Evolutionary conservation across 2,113 vertebrate genomes (phyloP), one percentile per base, ranked within the genome.

Genomic region (Tamias sibiricus): DNA sequence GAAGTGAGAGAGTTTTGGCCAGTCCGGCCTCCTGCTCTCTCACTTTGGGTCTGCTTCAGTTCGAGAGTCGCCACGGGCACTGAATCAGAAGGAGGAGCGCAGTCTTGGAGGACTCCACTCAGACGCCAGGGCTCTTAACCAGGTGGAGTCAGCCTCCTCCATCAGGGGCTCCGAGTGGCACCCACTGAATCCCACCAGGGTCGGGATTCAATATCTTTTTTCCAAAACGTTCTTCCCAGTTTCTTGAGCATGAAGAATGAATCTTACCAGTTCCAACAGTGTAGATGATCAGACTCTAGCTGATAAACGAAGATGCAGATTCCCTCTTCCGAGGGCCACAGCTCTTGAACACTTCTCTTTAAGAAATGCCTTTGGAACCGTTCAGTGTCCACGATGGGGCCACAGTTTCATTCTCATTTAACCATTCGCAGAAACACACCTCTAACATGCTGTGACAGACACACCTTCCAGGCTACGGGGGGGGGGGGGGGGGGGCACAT

Each of bases 241-340:
- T 22, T 47, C 49, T 11, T 35, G 71, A 76, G 54, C 68, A 62
- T n/a, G 22, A 91, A 90, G 74, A 16, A 59, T 72, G 91, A 96
- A 84, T 11, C 26, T 47, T 30, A 81, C 2, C n/a, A 26, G n/a
- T 71, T 84, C 54, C 16, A 13, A 66, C 28, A 64, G 17, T 42
- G 72, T 35, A 62, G 44, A 49, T 57, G 28, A 72, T 8, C 81
- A 44, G 82, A 84, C 24, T 44, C 59, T 11, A 87, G 28, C 8
- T 17, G 4, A 17, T 49, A 8, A 64, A 77, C 81, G 62, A 80
- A 91, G 90, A 84, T 32, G 62, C 30, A 32, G 72, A 88, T 72
- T 40, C 28, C 76, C 59, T 69, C 62, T 83, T 64, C 24, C 6
- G 30, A n/a, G 30, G 62, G 52, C 26, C 47, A 82, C 4, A n/a